These are phyloP conservation scores for Heloderma charlesbogerti DNA, from an alignment of 2,113 vertebrate species.

Conservation along the genomic window DNA sequence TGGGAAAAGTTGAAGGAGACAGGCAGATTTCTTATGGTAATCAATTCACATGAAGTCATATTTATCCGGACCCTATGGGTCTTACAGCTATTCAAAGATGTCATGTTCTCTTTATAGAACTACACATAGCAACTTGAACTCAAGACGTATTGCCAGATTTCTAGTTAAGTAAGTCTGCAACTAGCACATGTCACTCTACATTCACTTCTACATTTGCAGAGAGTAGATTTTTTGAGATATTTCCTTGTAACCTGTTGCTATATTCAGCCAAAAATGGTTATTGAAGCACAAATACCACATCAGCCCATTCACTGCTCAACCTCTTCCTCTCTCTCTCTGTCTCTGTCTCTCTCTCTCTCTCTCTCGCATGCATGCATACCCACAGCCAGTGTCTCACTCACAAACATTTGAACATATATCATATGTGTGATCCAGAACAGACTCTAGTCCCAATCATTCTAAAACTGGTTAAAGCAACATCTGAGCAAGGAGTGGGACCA, in stretches of 20 bases:
- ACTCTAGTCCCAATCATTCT: too few relatives aligned
- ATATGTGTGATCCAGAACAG: background rate
- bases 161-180: conserved; percentile 1
- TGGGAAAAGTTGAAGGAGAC: background rate
- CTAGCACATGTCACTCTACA: conserved; percentile 19
- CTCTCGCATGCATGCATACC: background rate
- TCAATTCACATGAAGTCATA: background rate
- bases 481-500: background rate
- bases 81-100: background rate
- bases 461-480: background rate
- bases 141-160: conserved; percentile 6
- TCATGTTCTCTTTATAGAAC: background rate
- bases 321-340: background rate
- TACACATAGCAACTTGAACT: background rate
- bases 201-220: conserved; percentile 10
- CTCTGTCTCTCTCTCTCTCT: background rate
- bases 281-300: background rate
- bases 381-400: background rate
- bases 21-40: background rate
- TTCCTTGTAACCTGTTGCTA: background rate
- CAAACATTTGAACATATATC: background rate
- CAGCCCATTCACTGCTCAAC: background rate
- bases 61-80: background rate
- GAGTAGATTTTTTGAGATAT: background rate
- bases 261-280: background rate